These are phyloP conservation scores for Pissodes strobi DNA, from an alignment of 1,140 invertebrate genomes.

Conservation along the genomic window DNA sequence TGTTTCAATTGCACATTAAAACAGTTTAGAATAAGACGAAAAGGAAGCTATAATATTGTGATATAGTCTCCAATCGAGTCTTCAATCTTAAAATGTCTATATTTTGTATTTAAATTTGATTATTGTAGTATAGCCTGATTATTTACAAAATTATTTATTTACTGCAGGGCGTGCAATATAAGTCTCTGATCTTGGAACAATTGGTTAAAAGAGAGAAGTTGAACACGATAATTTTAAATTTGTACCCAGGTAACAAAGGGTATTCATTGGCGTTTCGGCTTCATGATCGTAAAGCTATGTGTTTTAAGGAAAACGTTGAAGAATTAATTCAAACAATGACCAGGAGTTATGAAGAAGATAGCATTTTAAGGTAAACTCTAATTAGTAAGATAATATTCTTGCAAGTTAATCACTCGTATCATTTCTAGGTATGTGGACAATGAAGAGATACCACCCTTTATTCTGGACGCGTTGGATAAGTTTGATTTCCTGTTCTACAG, in stretches of 20 bases:
- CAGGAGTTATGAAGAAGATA: slow-evolving; percentile 78
- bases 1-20: too few relatives aligned
- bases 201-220: slow-evolving; percentile 81
- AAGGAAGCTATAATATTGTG: too few relatives aligned
- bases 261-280: slow-evolving; percentile 73
- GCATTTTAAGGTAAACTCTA: slow-evolving; percentile 59
- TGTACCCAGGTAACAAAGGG: slow-evolving; percentile 90
- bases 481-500: slow-evolving; percentile 85
- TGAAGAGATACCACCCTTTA: slow-evolving; percentile 82
- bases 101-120: too few relatives aligned
- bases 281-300: slow-evolving; percentile 47
- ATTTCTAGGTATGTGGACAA: slow-evolving; percentile 73
- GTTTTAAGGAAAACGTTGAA: slow-evolving; percentile 60
- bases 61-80: too few relatives aligned
- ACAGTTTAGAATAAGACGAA: too few relatives aligned
- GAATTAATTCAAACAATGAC: slow-evolving; percentile 70
- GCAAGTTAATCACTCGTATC: background rate
- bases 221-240: slow-evolving; percentile 86
- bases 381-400: background rate
- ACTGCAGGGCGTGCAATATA: slow-evolving; percentile 72
- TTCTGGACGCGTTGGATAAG: slow-evolving; percentile 83
- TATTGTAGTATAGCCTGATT: background rate
- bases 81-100: too few relatives aligned
- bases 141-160: too few relatives aligned
- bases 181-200: slow-evolving; percentile 79